phyloP scores from a whole-genome alignment of 2,797 vertebrate species.

The Simalia tracyae region DNA sequence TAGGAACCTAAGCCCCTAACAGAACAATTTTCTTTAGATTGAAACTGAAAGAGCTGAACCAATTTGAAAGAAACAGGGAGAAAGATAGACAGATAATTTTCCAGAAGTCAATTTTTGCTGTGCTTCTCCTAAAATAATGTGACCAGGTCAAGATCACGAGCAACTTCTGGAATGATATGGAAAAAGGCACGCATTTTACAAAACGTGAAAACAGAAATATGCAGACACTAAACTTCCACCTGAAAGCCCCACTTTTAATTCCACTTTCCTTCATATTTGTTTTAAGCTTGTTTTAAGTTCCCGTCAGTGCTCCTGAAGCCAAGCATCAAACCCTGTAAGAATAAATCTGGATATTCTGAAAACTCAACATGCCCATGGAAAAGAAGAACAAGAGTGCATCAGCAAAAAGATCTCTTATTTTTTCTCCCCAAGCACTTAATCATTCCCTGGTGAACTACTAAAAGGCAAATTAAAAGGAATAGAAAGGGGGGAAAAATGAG shows the following conservation, averaged over 20 bases:
- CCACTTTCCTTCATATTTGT: neutral
- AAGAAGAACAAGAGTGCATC: neutral
- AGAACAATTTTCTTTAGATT: constrained; percentile 39
- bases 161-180: neutral
- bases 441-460: neutral
- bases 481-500: neutral
- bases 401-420: neutral
- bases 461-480: neutral
- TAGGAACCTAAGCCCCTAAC: constrained; percentile 1
- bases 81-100: too few species aligned
- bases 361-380: neutral
- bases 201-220: neutral
- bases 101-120: constrained; percentile 30
- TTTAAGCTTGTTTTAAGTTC: neutral
- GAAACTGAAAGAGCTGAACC: constrained; percentile 45
- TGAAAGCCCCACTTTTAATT: neutral
- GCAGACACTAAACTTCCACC: neutral
- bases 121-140: neutral
- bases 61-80: constrained; percentile 22
- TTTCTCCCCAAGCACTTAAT: neutral
- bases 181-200: neutral
- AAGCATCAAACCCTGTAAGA: too few species aligned
- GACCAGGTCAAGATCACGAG: neutral
- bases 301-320: neutral
- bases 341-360: neutral